Percentiles rank a stretch among this genome's conserved stretches.
Evolutionary conservation across 2,888 invertebrate species (phyloP).

Genomic region (Monoplex corrugatus): DNA sequence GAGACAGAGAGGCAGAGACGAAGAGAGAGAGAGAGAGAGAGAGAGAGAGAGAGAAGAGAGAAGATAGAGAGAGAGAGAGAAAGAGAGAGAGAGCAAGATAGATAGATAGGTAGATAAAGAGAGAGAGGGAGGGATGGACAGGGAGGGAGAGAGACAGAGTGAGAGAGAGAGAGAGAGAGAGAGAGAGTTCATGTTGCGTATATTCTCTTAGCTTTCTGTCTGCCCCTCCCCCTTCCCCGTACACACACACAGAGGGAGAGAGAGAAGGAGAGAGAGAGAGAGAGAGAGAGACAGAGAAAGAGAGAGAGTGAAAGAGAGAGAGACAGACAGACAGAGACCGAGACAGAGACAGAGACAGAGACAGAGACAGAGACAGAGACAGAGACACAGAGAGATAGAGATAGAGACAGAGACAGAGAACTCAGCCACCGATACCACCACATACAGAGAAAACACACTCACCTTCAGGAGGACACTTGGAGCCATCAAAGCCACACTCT

Average conservation of each 20-base stretch:
- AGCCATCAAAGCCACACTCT: constrained; percentile 94
- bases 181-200: too few species aligned
- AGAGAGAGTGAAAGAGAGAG: neutral
- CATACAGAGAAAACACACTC: neutral
- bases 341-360: neutral
- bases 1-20: neutral
- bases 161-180: neutral
- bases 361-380: neutral
- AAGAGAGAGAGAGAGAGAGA: neutral
- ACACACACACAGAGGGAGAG: too few species aligned
- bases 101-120: neutral
- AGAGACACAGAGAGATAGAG: too few species aligned
- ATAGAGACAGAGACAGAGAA: too few species aligned
- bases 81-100: neutral
- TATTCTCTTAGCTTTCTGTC: too few species aligned
- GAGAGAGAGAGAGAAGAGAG: neutral
- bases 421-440: neutral
- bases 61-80: too few species aligned
- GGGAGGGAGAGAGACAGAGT: neutral
- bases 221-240: too few species aligned
- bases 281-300: neutral
- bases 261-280: neutral
- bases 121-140: neutral
- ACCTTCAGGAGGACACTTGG: constrained; percentile 87
- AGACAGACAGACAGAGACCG: neutral